Evolutionary conservation across 2,888 invertebrate species (phyloP), one percentile per base, ranked within the genome.

Genomic region (Torymus tubicola): DNA sequence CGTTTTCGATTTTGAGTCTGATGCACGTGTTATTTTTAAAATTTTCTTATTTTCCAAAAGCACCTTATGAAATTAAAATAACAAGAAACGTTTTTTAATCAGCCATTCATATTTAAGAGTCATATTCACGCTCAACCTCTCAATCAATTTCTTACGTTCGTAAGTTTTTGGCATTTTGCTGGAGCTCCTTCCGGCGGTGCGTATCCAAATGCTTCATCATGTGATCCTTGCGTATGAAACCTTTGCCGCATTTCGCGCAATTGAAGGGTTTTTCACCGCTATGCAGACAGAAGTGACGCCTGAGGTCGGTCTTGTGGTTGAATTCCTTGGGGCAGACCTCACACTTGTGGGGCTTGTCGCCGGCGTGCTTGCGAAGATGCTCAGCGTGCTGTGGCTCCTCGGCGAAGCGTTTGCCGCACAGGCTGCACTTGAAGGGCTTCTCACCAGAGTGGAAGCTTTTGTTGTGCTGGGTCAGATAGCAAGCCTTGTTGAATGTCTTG

Each of bases 211-310:
- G 97, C 90, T 97, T 97, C 84, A 96, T 93, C 96, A 97, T 96
- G 91, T 97, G 97, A 91, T 97, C 97, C 91, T 96, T 96, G 85
- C 97, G 93, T 86, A 96, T 96, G 91, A 97, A 97, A 71, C 96
- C 96, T 91, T 97, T 97, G 82, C 94, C 94, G 91, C 97, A 97
- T 83, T 94, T 94, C 85, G 94, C 93, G 91, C 97, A 97, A 83
- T 94, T 93, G 90, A 95, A 96, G 61, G 96, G 96, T 90, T 96
- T 96, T 87, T 94, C 94, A 69, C 96, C 96, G n/a, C 95, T 95
- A 90, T 97, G 97, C 85, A 96, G 93, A 90, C 96, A 96, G 93
- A 95, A 94, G 91, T 97, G 97, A 83, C 97, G 93, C 82, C 96
- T 93, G 86, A 97, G 92, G 90, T 97, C 97, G 75, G 97, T 97